Evolutionary conservation across 2,797 vertebrate species (phyloP), one percentile per base, ranked within the genome.

Genomic region (Pitangus sulphuratus): DNA sequence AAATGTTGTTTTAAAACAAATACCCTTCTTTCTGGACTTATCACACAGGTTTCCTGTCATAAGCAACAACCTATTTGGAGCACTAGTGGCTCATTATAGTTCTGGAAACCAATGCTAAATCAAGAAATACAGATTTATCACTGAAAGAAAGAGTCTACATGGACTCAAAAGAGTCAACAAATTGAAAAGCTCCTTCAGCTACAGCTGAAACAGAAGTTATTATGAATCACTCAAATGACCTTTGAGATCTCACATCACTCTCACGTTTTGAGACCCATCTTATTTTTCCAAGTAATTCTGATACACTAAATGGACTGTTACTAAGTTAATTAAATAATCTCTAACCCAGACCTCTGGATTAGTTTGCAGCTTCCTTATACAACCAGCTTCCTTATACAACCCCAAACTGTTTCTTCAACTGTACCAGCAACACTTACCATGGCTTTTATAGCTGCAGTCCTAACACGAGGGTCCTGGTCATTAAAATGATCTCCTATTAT

Each of bases 381-480:
- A n/a, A n/a, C 11, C 58, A 92, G 58, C 40, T 81, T 66, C 33
- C 25, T 64, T 15, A 28, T 2, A 20, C 2, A 66, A 45, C 2
- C 8, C 14, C 35, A 35, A 30, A 50, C 7, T 16, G 33, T 19
- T 89, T 50, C 24, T 69, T 70, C 14, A 47, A 31, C 2, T 3
- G 2, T 50, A 25, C 20, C 31, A 79, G 28, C 21, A n/a, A n/a
- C 10, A 42, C 91, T 94, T 98, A 99, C 99, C 99, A 99, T 99
- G 48, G 99, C 99, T 98, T 99, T 99, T 95, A 99, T 98, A 64
- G 99, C 99, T 40, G 99, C 99, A 1, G 99, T 99, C 80, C 99
- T 98, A 30, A 99, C 99, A 69, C 99, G 98, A 47, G 99, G 99
- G 66, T 99, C 99, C 96, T 99, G 99, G 97, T 99, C 99, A 77